Conservation (phyloP, 2,113 vertebrate genomes). For the Tenrec ecaudatus region DNA sequence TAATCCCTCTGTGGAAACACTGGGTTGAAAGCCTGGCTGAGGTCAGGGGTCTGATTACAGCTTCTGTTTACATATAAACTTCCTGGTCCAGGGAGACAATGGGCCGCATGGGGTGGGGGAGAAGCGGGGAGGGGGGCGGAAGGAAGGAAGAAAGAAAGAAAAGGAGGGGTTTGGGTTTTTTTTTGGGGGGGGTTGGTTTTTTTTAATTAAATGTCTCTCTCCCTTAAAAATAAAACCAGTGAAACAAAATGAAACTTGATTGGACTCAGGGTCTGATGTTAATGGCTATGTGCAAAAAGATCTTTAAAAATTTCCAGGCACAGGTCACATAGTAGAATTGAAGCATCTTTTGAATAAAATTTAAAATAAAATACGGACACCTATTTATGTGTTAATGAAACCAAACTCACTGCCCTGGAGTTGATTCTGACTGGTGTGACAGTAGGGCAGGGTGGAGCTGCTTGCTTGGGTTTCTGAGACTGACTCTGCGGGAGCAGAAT, state of each 20-base stretch:
- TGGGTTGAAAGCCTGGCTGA: conserved; percentile 67
- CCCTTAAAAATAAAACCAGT: conserved; percentile 70
- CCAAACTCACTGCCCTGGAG: no score
- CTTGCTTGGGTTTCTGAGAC: no score
- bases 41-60: conserved; percentile 75
- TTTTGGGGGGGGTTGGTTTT: no score
- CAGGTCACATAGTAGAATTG: background rate
- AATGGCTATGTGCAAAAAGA: conserved; percentile 14
- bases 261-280: conserved; percentile 24
- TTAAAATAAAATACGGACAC: conserved; percentile 29
- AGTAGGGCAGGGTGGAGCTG: no score
- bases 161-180: background rate
- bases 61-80: conserved; percentile 82
- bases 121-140: conserved; percentile 32
- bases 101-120: background rate
- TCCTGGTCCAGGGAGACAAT: conserved; percentile 72
- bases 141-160: background rate
- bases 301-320: background rate
- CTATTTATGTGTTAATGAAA: background rate
- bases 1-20: conserved; percentile 77
- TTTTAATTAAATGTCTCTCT: conserved; percentile 68
- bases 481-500: no score
- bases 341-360: conserved; percentile 45
- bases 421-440: no score
- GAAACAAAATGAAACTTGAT: conserved; percentile 11